phyloP scores from a whole-genome alignment of 2,113 vertebrate species.

The Trinectes maculatus region DNA sequence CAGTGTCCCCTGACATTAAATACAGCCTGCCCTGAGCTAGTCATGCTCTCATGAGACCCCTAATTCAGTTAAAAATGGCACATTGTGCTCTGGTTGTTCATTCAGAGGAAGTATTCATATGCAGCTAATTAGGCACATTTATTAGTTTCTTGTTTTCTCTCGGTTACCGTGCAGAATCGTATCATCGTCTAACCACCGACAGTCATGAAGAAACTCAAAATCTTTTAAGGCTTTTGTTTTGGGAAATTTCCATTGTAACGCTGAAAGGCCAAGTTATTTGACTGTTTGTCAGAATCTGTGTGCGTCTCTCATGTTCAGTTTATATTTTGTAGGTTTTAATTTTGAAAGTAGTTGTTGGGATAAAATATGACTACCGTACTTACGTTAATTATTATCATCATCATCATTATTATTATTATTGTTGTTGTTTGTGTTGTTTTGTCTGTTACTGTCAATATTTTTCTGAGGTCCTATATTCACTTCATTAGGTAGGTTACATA shows the following conservation, averaged over 20 bases:
- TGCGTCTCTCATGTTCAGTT: not conserved
- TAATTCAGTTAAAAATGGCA: constrained; percentile 23
- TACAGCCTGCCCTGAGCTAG: not conserved
- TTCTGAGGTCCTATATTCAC: no score
- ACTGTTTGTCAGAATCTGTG: not conserved
- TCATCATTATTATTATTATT: no score
- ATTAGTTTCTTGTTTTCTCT: not conserved
- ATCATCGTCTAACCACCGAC: not conserved
- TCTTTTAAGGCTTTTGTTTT: not conserved
- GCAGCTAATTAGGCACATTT: not conserved
- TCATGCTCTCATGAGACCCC: not conserved
- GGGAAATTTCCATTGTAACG: not conserved
- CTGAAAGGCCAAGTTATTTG: not conserved
- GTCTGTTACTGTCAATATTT: no score
- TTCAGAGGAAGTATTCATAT: not conserved
- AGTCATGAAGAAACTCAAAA: not conserved
- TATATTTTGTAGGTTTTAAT: no score
- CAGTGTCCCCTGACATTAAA: constrained; percentile 4
- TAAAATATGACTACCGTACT: no score
- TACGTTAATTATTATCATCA: no score
- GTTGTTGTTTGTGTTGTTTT: no score
- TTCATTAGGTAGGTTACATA: no score
- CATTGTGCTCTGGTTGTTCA: not conserved
- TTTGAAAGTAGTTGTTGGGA: no score
- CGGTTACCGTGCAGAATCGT: not conserved